Conservation (phyloP, 2,888 invertebrate species). For the Thalpophila matura region DNA sequence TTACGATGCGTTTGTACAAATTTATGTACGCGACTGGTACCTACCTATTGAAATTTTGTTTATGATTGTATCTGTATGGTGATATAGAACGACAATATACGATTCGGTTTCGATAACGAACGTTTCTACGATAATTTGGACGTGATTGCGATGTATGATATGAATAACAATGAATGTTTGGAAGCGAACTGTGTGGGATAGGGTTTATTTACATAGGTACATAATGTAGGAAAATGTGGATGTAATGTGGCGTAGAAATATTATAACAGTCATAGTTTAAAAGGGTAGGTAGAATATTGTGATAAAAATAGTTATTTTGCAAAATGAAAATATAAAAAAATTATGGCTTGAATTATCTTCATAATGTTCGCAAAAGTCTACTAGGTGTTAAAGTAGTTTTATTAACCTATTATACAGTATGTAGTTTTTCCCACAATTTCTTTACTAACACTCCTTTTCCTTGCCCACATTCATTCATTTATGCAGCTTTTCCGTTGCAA, state of each 20-base stretch:
- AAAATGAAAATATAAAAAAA: no score
- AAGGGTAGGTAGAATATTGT: no score
- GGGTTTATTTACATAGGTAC: neutral
- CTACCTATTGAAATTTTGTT: constrained; percentile 77
- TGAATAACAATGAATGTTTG: constrained; percentile 41
- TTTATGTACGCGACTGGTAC: constrained; percentile 73
- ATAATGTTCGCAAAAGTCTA: no score
- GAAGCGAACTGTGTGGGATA: neutral
- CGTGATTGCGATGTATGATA: constrained; percentile 34
- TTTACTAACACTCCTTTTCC: neutral
- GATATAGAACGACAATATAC: constrained; percentile 33
- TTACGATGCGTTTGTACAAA: constrained; percentile 74
- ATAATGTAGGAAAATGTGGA: neutral
- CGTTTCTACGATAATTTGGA: constrained; percentile 44
- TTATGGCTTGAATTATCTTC: no score
- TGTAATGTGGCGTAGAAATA: no score
- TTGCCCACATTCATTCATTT: constrained; percentile 30
- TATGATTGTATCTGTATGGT: constrained; percentile 62
- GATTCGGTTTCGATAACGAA: constrained; percentile 50
- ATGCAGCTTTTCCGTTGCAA: constrained; percentile 22
- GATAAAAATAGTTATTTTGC: no score
- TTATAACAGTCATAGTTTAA: neutral
- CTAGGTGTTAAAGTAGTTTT: neutral
- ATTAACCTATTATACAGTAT: constrained; percentile 1
- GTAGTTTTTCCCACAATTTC: constrained; percentile 9